These are phyloP conservation scores for Lytechinus pictus DNA, from an alignment of 35 echinoderm and acorn worm genomes.

Conservation along the genomic window DNA sequence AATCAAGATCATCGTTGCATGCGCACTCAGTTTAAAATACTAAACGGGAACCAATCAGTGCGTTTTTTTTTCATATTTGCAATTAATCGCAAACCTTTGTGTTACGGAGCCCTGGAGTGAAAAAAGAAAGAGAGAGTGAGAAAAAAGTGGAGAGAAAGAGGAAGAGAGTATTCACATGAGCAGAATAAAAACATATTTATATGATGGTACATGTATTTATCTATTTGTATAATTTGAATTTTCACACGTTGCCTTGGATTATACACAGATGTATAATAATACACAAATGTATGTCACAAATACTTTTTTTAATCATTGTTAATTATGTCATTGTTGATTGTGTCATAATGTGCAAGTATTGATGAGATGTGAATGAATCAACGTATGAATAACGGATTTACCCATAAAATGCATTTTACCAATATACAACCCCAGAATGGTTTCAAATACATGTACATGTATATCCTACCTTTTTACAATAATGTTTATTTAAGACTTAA, in stretches of 20 bases:
- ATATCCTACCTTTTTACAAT: no score
- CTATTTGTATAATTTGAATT: background rate
- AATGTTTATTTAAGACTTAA: no score
- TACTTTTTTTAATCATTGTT: background rate
- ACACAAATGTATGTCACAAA: constrained; percentile 19
- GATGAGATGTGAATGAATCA: background rate
- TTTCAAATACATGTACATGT: background rate
- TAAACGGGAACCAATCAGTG: no score
- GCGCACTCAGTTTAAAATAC: no score
- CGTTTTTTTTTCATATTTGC: no score
- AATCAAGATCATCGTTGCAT: no score
- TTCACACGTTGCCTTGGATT: background rate
- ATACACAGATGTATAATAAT: background rate
- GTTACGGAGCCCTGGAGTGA: background rate
- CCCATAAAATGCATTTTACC: background rate
- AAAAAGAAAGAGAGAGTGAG: background rate
- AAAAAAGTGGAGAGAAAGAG: background rate
- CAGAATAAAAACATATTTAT: background rate
- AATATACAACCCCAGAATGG: background rate
- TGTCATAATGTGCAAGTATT: background rate
- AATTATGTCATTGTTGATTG: background rate
- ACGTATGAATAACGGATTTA: background rate
- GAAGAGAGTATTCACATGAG: background rate
- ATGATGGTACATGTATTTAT: background rate
- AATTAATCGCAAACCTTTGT: no score